Conservation (phyloP, 2,888 invertebrate species). For the Andricus curvator region DNA sequence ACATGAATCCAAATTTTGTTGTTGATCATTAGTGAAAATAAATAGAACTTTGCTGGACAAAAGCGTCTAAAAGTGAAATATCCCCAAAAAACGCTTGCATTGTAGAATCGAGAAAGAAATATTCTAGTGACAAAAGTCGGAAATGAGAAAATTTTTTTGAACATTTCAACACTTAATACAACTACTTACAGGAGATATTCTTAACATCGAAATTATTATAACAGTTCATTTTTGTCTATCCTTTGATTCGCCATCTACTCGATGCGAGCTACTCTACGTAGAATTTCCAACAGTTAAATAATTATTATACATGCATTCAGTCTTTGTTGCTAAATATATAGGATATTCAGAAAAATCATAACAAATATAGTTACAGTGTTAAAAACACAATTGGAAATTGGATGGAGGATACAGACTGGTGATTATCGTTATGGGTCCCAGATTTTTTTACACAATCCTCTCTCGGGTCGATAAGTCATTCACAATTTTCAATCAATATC, state of each 20-base stretch:
- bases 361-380: constrained; percentile 35
- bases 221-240: constrained; percentile 37
- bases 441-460: constrained; percentile 7
- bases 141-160: constrained; percentile 36
- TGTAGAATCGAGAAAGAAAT: constrained; percentile 4
- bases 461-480: not conserved
- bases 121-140: constrained; percentile 18
- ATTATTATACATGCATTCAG: constrained; percentile 70
- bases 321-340: constrained; percentile 70
- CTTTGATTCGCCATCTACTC: constrained; percentile 30
- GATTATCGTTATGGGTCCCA: constrained; percentile 26
- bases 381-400: constrained; percentile 50
- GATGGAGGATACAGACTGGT: constrained; percentile 40
- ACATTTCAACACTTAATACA: constrained; percentile 10
- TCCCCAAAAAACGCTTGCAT: not conserved
- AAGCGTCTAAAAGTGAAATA: not conserved
- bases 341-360: constrained; percentile 44
- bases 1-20: not conserved
- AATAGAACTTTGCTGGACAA: not conserved
- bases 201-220: constrained; percentile 16
- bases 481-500: not conserved
- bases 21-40: constrained; percentile 16
- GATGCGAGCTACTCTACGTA: constrained; percentile 41
- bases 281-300: constrained; percentile 47
- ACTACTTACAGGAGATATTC: constrained; percentile 9